Percentiles rank a stretch among this genome's conserved stretches.
Conservation (phyloP, 1,140 invertebrate genomes). For the Polyergus mexicanus region DNA sequence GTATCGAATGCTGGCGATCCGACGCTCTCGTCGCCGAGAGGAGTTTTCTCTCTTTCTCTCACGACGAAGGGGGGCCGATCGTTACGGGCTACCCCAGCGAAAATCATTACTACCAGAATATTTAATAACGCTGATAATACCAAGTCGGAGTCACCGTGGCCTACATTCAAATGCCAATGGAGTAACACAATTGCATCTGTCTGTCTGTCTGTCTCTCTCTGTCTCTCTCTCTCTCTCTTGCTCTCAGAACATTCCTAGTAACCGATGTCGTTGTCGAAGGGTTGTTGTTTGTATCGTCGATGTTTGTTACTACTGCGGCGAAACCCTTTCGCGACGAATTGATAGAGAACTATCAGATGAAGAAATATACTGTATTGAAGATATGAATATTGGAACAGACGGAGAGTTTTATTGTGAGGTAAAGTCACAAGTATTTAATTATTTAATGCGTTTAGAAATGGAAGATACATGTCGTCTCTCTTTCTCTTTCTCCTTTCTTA, state of each 20-base stretch:
- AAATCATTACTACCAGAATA: constrained; percentile 56
- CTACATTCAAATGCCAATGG: constrained; percentile 60
- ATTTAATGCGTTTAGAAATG: background rate
- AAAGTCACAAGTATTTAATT: background rate
- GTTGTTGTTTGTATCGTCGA: constrained; percentile 10
- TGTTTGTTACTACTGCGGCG: background rate
- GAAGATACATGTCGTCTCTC: background rate
- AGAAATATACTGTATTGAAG: background rate
- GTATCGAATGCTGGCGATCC: background rate
- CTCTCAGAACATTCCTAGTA: background rate
- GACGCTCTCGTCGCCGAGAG: background rate
- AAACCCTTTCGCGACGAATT: background rate
- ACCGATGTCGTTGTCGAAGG: constrained; percentile 10
- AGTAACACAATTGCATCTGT: constrained; percentile 21
- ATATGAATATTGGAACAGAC: background rate
- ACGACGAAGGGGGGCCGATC: constrained; percentile 11
- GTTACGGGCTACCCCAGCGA: constrained; percentile 20
- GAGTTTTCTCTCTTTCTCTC: background rate
- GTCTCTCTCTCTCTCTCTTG: constrained; percentile 13
- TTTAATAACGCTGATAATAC: constrained; percentile 57
- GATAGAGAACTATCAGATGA: background rate
- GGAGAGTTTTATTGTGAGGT: background rate
- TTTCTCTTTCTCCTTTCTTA: too few species aligned
- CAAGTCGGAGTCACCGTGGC: constrained; percentile 51
- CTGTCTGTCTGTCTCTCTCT: constrained; percentile 6